Percentiles rank a stretch among this genome's conserved stretches.
Conservation (phyloP, 2,888 invertebrate genomes). For the Ectemnius lituratus region DNA sequence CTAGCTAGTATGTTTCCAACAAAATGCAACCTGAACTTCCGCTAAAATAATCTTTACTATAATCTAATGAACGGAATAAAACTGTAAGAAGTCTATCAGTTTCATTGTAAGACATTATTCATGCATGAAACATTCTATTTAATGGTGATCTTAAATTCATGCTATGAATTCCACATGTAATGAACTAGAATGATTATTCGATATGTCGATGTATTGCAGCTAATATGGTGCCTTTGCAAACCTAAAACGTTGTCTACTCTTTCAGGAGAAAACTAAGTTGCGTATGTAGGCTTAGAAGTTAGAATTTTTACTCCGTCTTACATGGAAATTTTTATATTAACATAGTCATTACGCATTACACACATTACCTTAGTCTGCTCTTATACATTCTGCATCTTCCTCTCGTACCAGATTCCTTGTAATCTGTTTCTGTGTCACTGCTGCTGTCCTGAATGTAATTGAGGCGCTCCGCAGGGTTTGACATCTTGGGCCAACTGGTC, state of each 20-base stretch:
- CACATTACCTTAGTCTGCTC: slow-evolving; percentile 83
- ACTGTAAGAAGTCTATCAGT: slow-evolving; percentile 12
- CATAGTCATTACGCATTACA: slow-evolving; percentile 18
- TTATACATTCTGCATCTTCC: slow-evolving; percentile 83
- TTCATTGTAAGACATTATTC: slow-evolving; percentile 30
- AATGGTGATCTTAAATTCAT: slow-evolving; percentile 47
- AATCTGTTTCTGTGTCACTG: slow-evolving; percentile 90
- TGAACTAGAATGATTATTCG: slow-evolving; percentile 17
- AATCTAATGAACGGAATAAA: slow-evolving; percentile 15
- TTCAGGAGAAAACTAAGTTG: slow-evolving; percentile 22
- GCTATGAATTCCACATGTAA: slow-evolving; percentile 44
- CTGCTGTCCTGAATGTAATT: slow-evolving; percentile 83
- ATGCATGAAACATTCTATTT: slow-evolving; percentile 54
- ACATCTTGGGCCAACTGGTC: slow-evolving; percentile 75
- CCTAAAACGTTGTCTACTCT: slow-evolving; percentile 26
- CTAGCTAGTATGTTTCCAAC: background rate
- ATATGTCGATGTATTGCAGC: slow-evolving; percentile 12
- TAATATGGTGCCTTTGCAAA: slow-evolving; percentile 12
- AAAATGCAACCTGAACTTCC: background rate
- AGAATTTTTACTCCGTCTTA: slow-evolving; percentile 10
- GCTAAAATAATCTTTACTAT: background rate
- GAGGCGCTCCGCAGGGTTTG: slow-evolving; percentile 73
- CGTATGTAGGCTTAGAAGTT: slow-evolving; percentile 17
- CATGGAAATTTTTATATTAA: slow-evolving; percentile 17
- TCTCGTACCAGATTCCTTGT: slow-evolving; percentile 86